Base-by-base conservation (phyloP, 2,113 vertebrate species). In the Daubentonia madagascariensis region DNA sequence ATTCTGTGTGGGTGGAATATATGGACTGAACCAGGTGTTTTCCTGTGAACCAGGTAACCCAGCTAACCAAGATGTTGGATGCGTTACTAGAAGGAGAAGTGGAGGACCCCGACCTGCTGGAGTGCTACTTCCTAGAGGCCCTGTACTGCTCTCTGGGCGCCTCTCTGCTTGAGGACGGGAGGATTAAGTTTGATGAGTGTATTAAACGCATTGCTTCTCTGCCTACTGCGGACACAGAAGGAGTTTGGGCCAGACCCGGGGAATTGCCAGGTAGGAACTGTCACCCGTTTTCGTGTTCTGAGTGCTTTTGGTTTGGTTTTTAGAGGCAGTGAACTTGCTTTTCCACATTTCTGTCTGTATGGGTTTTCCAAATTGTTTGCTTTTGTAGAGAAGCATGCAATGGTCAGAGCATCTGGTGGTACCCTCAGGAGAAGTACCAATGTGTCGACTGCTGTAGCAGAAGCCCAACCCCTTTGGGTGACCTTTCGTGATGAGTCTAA, bases 61-160 rank as follows among this genome's bases (percentile, higher is more conserved):
- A 99, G 98, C 85, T 99, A 79, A 99, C 99, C 95, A 98, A 98
- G 98, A 99, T 99, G 98, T 93, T 99, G 98, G 99, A 99, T 1
- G 98, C 99, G 0, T 81, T 99, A 0, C 97, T 99, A 2, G 98
- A 99, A 37, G 97, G 83, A 6, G 98, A 99, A 70, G 72, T 92
- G 0, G 97, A 98, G 67, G 98, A 97, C 37, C 86, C 95, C 0
- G 98, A 99, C 30, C 98, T 99, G 37, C 97, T 99, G 86, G 99
- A 99, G 95, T 99, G 99, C 98, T 99, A 98, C 98, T 99, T 99
- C 98, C 97, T 99, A 91, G 99, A 99, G 98, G 99, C 99, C 25
- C 98, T 99, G 25, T 99, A 99, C 97, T 99, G 98, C 78, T 99
- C 99, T 1, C 98, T 99, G 37, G 99, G 99, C 1, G 99, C 99